Conservation (phyloP, 2,797 vertebrate genomes). For the Sebastes trivittatus region DNA sequence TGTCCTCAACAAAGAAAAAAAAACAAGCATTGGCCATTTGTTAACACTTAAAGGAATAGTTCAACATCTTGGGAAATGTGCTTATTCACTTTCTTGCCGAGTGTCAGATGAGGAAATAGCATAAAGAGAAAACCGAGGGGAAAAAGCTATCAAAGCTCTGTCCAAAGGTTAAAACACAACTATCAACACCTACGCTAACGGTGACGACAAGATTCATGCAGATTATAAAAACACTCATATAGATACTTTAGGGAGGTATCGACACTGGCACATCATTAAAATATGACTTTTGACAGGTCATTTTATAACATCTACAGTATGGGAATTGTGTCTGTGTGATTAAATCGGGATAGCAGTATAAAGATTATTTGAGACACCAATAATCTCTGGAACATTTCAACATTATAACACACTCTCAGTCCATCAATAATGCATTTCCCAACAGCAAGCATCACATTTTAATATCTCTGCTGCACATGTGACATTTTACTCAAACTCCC, state of each 20-base stretch:
- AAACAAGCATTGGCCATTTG: background rate
- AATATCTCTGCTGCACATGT: slow-evolving; percentile 5
- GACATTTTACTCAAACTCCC: background rate
- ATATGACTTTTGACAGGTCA: background rate
- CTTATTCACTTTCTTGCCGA: background rate
- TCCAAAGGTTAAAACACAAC: background rate
- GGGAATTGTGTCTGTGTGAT: background rate
- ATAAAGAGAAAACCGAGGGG: background rate
- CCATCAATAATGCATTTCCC: slow-evolving; percentile 49
- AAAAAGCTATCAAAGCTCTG: background rate
- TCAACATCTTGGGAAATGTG: background rate
- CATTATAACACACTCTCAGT: slow-evolving; percentile 27
- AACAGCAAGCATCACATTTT: background rate
- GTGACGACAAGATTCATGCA: background rate
- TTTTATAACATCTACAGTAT: background rate
- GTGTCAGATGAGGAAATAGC: background rate
- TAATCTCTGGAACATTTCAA: slow-evolving; percentile 2
- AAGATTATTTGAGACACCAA: background rate
- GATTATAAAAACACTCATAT: background rate
- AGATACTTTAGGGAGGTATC: background rate
- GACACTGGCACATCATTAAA: background rate
- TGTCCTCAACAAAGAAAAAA: background rate
- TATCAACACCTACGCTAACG: background rate
- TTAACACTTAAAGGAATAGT: too few relatives aligned
- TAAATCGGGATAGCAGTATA: background rate